Base-by-base conservation (phyloP, 92 coral and sea anemone species). In the Porites rus region DNA sequence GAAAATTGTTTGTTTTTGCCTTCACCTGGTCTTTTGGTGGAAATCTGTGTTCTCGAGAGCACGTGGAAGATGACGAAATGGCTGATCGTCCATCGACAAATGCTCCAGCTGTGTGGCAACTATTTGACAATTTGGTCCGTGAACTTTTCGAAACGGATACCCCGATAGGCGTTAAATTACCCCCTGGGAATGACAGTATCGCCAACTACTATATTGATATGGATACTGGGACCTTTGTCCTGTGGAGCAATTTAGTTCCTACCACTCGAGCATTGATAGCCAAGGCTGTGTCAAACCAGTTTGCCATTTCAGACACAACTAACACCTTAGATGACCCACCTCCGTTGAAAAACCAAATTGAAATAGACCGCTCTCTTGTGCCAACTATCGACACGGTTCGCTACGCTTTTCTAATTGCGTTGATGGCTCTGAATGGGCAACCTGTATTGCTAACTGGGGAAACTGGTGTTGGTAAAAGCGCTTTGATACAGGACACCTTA, bases 21-120 rank as follows among this genome's bases (percentile, higher is more conserved):
- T 97, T 59, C 92, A 97, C 99, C 4, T 97, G 99, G 99, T 93
- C 99, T 2, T 92, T 93, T 63, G 99, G 98, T 7, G 98, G 99
- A 2, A 87, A 86, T 62, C 83, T 95, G 13, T 92, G 75, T 24
- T 91, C 92, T 24, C 80, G 81, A 50, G 72, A 78, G 51, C 88
- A 79, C 18, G 88, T 70, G 10, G 89, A 88, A 1, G 92, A 88
- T 20, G 97, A 93, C 1, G 97, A 95, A 13, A 84, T 62, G 38
- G 89, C 72, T 50, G 75, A 78, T 18, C 56, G 78, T 7, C 71
- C 58, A 12, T 50, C 63, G 46, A 73, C 56, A 59, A 74, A 51
- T 21, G 69, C 72, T 16, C 63, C 72, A 7, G 58, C 89, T 43
- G 79, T 90, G 17, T 74, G 93, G 58, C 85, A 93, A 69, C 73